A percentile compares a stretch with the other conserved stretches of the same genome.
Evolutionary conservation across 1,140 invertebrate species (phyloP).

Genomic region (Metaphire vulgaris): DNA sequence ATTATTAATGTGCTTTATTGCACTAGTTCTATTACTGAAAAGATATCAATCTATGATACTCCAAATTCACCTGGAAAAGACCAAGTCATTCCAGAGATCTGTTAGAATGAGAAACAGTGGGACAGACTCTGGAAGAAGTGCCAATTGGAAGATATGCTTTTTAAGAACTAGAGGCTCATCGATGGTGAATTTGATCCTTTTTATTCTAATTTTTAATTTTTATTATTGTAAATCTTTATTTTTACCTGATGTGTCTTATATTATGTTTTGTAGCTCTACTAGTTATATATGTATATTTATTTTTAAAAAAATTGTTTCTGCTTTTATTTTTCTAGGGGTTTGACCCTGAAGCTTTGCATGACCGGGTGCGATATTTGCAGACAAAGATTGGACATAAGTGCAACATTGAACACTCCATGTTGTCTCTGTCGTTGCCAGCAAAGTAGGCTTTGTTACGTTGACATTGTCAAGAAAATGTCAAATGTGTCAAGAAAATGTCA

Average conservation of each 20-base stretch:
- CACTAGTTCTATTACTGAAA: too few species aligned
- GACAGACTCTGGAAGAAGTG: too few species aligned
- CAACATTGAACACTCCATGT: background rate
- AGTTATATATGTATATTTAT: background rate
- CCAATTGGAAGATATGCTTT: too few species aligned
- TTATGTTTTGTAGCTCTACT: background rate
- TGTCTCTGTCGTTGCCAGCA: background rate
- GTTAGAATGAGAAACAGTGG: too few species aligned
- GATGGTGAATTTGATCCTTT: too few species aligned
- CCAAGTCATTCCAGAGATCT: too few species aligned
- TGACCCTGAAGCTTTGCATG: background rate
- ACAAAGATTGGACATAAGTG: slow-evolving; percentile 3
- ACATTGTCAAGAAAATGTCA: slow-evolving; percentile 2
- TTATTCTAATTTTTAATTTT: too few species aligned
- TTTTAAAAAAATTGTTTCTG: background rate
- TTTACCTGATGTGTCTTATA: background rate
- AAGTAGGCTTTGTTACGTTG: background rate
- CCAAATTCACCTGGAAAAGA: too few species aligned
- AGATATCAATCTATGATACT: too few species aligned
- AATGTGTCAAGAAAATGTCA: background rate
- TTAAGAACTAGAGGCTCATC: too few species aligned
- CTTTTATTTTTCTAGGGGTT: background rate
- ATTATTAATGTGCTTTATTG: too few species aligned
- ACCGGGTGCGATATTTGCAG: background rate
- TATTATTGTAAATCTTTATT: background rate